A percentile compares a stretch with the other conserved stretches of the same genome.
These are phyloP conservation scores for Sterrhoptilus dennistouni DNA, from an alignment of 2,113 vertebrate species.

Conservation along the genomic window DNA sequence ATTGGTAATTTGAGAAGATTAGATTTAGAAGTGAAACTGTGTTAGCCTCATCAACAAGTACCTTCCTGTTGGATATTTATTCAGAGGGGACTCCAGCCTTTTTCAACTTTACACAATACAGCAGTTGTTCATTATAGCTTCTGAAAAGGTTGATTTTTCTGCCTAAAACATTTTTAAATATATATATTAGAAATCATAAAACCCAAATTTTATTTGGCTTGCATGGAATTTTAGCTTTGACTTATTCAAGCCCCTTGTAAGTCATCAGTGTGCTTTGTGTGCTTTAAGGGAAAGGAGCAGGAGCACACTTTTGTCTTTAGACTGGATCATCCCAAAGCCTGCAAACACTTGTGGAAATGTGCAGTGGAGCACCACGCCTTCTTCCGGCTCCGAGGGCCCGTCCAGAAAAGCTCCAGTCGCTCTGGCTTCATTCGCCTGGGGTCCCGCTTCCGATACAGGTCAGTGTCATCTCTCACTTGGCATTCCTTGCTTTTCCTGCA, in stretches of 20 bases:
- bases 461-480: not conserved
- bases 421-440: slow-evolving; percentile 94
- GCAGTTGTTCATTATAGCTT: not conserved
- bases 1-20: not conserved
- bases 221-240: not conserved
- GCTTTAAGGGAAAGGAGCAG: slow-evolving; percentile 93
- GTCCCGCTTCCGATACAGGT: slow-evolving; percentile 98
- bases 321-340: slow-evolving; percentile 97
- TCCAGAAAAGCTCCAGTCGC: slow-evolving; percentile 85
- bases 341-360: slow-evolving; percentile 98
- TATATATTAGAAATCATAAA: not conserved
- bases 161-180: not conserved
- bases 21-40: not conserved
- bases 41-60: not conserved
- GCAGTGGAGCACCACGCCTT: slow-evolving; percentile 97
- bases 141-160: not conserved
- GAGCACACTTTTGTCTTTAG: slow-evolving; percentile 98
- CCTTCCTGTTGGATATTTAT: not conserved
- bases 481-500: not conserved
- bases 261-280: not conserved
- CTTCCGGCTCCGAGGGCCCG: slow-evolving; percentile 92
- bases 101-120: not conserved
- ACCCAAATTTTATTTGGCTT: not conserved
- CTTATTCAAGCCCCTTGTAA: not conserved
- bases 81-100: not conserved